These are phyloP conservation scores for Synergus itoensis DNA, from an alignment of 2,888 invertebrate genomes.

Conservation along the genomic window DNA sequence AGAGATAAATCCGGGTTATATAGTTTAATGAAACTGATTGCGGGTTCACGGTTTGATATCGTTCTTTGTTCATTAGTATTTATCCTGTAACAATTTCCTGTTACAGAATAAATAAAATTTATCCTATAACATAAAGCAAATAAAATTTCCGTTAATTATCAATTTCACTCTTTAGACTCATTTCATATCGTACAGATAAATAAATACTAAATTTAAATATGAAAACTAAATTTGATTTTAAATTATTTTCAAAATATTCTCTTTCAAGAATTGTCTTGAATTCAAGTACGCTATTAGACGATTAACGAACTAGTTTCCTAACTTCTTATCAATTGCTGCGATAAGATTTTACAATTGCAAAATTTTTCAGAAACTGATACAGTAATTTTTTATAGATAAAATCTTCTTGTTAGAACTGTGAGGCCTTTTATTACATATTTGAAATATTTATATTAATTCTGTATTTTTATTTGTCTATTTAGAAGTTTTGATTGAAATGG, in stretches of 20 bases:
- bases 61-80: background rate
- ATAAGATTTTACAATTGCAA: background rate
- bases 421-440: background rate
- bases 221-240: too few species aligned
- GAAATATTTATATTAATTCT: background rate
- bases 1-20: background rate
- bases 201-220: too few species aligned
- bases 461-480: slow-evolving; percentile 56
- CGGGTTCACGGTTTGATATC: background rate
- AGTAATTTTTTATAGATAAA: background rate
- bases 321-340: background rate
- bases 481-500: slow-evolving; percentile 94
- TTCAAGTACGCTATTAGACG: background rate
- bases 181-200: too few species aligned
- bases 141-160: too few species aligned
- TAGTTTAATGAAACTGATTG: background rate
- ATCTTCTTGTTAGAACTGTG: background rate
- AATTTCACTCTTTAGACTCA: too few species aligned
- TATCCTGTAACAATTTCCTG: background rate
- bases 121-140: too few species aligned
- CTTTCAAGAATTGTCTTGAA: background rate
- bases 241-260: background rate
- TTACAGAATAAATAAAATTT: too few species aligned
- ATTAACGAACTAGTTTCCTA: background rate
- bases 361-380: background rate